phyloP scores from a whole-genome alignment of 2,113 vertebrate species.

The Phaethon lepturus region DNA sequence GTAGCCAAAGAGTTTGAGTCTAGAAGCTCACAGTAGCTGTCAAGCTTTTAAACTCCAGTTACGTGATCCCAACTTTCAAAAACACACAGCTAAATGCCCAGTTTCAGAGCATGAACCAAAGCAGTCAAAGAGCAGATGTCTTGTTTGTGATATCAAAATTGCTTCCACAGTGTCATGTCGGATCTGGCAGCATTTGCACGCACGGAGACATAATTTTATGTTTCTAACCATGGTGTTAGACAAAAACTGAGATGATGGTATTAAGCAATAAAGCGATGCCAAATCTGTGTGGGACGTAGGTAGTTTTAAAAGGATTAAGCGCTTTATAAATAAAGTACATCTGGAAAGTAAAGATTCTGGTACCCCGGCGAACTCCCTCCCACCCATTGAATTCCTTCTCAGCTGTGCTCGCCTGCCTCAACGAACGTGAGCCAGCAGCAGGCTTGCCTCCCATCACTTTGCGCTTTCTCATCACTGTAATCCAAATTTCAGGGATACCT shows the following conservation, averaged over 20 bases:
- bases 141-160: background rate
- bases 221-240: background rate
- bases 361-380: background rate
- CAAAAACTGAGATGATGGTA: slow-evolving; percentile 9
- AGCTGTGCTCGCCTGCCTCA: background rate
- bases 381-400: background rate
- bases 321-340: slow-evolving; percentile 49
- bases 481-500: background rate
- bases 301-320: slow-evolving; percentile 51
- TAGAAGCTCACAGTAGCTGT: background rate
- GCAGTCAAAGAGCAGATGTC: background rate
- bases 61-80: background rate
- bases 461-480: background rate
- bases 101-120: background rate
- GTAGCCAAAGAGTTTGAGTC: background rate
- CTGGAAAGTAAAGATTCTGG: slow-evolving; percentile 46
- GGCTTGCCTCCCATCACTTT: background rate
- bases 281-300: slow-evolving; percentile 40
- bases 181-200: background rate
- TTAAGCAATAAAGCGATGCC: slow-evolving; percentile 21
- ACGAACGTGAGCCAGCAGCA: background rate
- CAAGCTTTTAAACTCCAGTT: background rate
- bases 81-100: background rate
- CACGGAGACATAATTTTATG: background rate
- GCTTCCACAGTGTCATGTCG: background rate